Evolutionary conservation across 2,113 vertebrate genomes (phyloP).

Genomic region (Gymnogyps californianus): DNA sequence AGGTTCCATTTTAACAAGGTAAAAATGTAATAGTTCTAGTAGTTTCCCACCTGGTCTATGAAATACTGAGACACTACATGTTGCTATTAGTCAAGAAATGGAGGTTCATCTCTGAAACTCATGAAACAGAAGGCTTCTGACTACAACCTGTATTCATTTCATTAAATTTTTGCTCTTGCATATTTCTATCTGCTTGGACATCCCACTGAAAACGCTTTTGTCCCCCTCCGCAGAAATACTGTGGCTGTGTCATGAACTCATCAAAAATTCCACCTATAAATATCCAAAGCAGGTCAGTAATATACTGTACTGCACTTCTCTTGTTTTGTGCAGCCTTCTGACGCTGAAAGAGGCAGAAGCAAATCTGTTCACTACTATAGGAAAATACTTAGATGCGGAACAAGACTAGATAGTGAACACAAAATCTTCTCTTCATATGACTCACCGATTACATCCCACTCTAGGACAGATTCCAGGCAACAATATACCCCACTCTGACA

Average conservation of each 20-base stretch:
- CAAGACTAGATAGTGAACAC: background rate
- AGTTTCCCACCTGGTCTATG: background rate
- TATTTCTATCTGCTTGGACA: background rate
- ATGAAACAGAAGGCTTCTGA: background rate
- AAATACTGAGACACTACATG: background rate
- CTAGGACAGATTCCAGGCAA: background rate
- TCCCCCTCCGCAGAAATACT: background rate
- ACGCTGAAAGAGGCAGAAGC: background rate
- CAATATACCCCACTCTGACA: background rate
- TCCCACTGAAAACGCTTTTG: background rate
- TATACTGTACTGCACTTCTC: fast-evolving
- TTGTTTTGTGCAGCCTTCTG: background rate
- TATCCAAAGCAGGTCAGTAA: background rate
- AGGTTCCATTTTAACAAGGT: background rate
- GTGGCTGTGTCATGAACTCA: background rate
- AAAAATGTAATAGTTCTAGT: background rate
- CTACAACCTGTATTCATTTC: background rate
- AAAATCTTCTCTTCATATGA: background rate
- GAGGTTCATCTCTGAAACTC: background rate
- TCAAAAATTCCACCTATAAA: background rate
- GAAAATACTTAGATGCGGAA: background rate
- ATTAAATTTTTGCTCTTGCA: background rate
- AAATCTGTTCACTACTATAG: background rate
- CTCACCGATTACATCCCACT: background rate
- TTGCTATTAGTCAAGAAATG: background rate